Percentiles rank a stretch among this genome's conserved stretches.
These are phyloP conservation scores for Glandiceps talaboti DNA, from an alignment of 53 echinoderm and acorn worm species.

Conservation along the genomic window DNA sequence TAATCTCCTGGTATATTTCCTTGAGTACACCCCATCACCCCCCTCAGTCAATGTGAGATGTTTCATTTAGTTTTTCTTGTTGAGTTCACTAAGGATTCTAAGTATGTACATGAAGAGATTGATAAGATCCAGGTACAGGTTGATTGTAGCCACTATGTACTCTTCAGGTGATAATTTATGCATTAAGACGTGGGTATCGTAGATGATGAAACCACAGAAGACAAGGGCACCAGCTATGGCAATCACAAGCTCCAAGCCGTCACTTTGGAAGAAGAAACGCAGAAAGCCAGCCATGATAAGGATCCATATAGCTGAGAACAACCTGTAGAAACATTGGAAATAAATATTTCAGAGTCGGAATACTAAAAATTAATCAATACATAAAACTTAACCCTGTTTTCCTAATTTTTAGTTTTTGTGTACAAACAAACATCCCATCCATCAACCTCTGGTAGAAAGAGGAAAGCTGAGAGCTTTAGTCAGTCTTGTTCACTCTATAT, in stretches of 20 bases:
- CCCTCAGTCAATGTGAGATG: background rate
- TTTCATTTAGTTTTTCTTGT: slow-evolving; percentile 38
- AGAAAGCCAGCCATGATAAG: slow-evolving; percentile 71
- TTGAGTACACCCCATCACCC: too few relatives aligned
- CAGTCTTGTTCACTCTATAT: too few relatives aligned
- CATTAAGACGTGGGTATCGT: slow-evolving; percentile 86
- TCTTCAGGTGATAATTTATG: slow-evolving; percentile 94
- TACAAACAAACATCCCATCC: too few relatives aligned
- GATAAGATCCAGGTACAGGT: slow-evolving; percentile 82
- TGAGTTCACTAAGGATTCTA: slow-evolving; percentile 64
- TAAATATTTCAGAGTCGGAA: too few relatives aligned
- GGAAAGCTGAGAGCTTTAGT: too few relatives aligned
- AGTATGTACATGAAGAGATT: slow-evolving; percentile 92
- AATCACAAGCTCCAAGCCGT: slow-evolving; percentile 64
- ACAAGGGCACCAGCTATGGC: slow-evolving; percentile 74
- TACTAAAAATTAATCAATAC: too few relatives aligned
- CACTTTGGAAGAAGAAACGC: slow-evolving; percentile 65
- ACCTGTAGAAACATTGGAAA: slow-evolving; percentile 35
- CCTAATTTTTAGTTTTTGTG: too few relatives aligned
- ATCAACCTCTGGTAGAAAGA: too few relatives aligned
- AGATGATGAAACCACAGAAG: slow-evolving; percentile 90
- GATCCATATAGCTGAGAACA: slow-evolving; percentile 64
- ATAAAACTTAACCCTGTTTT: too few relatives aligned
- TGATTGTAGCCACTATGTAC: slow-evolving; percentile 89
- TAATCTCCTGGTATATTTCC: too few relatives aligned